Conservation (phyloP, 2,797 vertebrate species). For the Phrynocephalus guinanensis region DNA sequence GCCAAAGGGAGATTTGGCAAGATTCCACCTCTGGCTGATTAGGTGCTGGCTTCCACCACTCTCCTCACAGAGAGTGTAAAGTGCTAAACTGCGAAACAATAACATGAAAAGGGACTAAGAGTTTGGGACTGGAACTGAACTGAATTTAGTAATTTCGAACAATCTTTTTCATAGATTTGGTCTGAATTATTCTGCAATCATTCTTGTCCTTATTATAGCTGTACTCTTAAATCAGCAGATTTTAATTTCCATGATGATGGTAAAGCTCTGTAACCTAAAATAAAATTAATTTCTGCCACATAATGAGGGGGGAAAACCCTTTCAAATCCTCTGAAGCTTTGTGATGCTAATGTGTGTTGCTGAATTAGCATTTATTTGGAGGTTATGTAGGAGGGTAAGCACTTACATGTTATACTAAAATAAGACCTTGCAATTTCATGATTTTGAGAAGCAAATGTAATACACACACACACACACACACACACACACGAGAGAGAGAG, state of each 20-base stretch:
- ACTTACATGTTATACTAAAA: conserved; percentile 73
- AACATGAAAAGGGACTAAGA: no score
- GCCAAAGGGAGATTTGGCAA: no score
- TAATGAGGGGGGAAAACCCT: conserved; percentile 63
- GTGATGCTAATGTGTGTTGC: conserved; percentile 72
- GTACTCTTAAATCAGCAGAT: conserved; percentile 59
- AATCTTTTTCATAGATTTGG: conserved; percentile 63
- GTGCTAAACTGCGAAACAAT: no score
- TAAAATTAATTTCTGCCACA: conserved; percentile 67
- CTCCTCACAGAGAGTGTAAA: no score
- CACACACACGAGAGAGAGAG: accelerated
- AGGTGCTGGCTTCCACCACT: no score
- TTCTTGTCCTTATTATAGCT: conserved; percentile 69
- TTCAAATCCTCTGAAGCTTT: conserved; percentile 63
- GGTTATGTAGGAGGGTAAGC: conserved; percentile 74
- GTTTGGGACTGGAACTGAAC: conserved; percentile 46
- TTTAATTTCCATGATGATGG: conserved; percentile 44
- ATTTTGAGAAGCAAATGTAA: conserved; percentile 65
- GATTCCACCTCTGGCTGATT: no score
- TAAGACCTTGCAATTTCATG: conserved; percentile 70
- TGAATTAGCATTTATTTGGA: conserved; percentile 68
- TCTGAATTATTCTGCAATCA: conserved; percentile 42
- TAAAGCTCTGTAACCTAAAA: conserved; percentile 60
- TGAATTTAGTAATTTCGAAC: conserved; percentile 57
- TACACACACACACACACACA: no score